These are phyloP conservation scores for Tachysurus fulvidraco DNA, from an alignment of 2,113 vertebrate genomes.

Conservation along the genomic window DNA sequence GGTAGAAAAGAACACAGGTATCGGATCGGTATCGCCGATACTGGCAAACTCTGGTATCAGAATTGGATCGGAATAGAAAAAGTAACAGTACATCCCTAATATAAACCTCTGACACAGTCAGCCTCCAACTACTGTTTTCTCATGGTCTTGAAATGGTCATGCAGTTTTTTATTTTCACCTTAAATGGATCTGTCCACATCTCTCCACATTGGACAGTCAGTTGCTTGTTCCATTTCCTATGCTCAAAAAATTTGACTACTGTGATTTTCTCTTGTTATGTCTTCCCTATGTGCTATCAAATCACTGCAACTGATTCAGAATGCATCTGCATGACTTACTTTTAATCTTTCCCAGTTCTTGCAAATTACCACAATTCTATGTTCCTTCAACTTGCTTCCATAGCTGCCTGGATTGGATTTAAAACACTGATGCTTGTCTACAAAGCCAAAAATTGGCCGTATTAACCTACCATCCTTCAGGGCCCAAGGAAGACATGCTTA, in stretches of 20 bases:
- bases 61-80: too few species aligned
- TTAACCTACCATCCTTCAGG: background rate
- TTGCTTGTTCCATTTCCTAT: background rate
- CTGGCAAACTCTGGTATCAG: too few species aligned
- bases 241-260: background rate
- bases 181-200: background rate
- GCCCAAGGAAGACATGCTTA: background rate
- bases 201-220: background rate
- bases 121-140: background rate
- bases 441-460: background rate
- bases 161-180: background rate
- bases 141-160: background rate
- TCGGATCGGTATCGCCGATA: too few species aligned
- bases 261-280: background rate
- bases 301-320: background rate
- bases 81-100: too few species aligned
- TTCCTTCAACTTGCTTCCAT: background rate
- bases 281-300: background rate
- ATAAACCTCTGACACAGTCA: background rate
- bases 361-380: background rate
- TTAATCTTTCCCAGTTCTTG: background rate
- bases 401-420: background rate
- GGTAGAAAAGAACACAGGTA: too few species aligned
- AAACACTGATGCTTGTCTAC: background rate
- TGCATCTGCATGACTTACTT: background rate